These are phyloP conservation scores for pig (Sus scrofa) DNA, from an alignment of 2,113 vertebrate species.

Conservation along the genomic window DNA sequence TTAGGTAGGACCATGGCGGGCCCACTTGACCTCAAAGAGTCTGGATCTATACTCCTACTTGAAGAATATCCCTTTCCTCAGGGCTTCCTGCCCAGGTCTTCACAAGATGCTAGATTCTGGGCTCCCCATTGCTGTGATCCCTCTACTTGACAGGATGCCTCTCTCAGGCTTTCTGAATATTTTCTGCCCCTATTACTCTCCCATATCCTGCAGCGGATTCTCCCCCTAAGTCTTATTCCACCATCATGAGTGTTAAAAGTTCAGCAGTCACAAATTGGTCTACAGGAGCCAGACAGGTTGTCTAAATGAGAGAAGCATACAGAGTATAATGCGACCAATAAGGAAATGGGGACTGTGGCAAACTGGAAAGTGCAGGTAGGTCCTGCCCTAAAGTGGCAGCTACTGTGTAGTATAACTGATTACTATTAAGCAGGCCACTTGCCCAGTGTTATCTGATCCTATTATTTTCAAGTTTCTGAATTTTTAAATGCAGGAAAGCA, in stretches of 20 bases:
- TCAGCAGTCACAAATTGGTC: neutral
- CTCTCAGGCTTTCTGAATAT: neutral
- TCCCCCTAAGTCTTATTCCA: neutral
- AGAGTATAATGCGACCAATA: neutral
- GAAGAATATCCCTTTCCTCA: neutral
- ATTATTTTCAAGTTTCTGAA: constrained; percentile 50
- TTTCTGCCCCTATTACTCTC: neutral
- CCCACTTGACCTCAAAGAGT: neutral
- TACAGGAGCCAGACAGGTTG: neutral
- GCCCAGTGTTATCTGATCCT: neutral
- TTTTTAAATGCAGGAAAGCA: constrained; percentile 44
- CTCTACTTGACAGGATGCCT: neutral
- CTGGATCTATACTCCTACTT: neutral
- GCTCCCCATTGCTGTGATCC: neutral
- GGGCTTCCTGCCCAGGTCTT: neutral
- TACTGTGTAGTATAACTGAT: neutral
- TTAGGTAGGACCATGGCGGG: neutral
- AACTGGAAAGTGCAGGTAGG: neutral
- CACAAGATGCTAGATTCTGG: neutral
- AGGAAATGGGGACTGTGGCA: neutral
- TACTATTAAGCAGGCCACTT: neutral
- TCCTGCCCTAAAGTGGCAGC: neutral
- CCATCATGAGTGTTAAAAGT: neutral
- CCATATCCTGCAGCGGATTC: neutral
- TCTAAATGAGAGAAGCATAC: neutral